A percentile compares a stretch with the other conserved stretches of the same genome.
These are phyloP conservation scores for Varecia variegata DNA, from an alignment of 2,797 vertebrate species.

Conservation along the genomic window DNA sequence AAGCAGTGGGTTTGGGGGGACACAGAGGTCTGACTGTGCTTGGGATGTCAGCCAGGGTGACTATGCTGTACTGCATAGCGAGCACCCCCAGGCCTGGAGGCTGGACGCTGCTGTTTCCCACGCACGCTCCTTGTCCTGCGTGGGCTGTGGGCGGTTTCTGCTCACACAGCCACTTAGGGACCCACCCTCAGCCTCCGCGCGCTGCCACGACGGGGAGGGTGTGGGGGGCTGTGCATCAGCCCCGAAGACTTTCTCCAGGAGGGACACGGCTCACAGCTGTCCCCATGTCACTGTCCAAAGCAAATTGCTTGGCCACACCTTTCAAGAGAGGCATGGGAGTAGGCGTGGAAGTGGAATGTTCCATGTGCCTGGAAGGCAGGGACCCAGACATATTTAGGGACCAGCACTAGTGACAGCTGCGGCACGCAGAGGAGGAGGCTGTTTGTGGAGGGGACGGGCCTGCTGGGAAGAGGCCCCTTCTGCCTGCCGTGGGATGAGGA, in stretches of 20 bases:
- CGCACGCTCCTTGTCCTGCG: not conserved
- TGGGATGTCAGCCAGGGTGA: not conserved
- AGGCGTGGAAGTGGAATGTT: not conserved
- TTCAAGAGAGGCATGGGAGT: not conserved
- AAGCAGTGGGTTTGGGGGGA: not conserved
- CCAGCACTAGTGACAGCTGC: not conserved
- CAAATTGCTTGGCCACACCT: not conserved
- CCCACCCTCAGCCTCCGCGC: not conserved
- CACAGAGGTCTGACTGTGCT: not conserved
- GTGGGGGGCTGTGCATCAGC: not conserved
- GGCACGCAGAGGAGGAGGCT: not conserved
- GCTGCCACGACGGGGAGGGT: rapidly evolving
- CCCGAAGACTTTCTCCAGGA: not conserved
- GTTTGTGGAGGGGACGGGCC: not conserved
- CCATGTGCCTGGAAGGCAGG: no score
- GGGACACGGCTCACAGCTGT: not conserved
- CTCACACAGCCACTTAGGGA: not conserved
- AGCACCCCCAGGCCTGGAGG: not conserved
- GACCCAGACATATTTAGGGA: not conserved
- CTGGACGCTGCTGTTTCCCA: not conserved
- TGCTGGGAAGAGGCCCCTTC: not conserved
- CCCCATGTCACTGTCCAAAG: not conserved
- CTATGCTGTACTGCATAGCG: not conserved
- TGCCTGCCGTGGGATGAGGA: not conserved
- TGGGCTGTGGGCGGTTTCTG: not conserved